Evolutionary conservation across 2,797 vertebrate genomes (phyloP), one percentile per base, ranked within the genome.

Genomic region (Tadarida brasiliensis): DNA sequence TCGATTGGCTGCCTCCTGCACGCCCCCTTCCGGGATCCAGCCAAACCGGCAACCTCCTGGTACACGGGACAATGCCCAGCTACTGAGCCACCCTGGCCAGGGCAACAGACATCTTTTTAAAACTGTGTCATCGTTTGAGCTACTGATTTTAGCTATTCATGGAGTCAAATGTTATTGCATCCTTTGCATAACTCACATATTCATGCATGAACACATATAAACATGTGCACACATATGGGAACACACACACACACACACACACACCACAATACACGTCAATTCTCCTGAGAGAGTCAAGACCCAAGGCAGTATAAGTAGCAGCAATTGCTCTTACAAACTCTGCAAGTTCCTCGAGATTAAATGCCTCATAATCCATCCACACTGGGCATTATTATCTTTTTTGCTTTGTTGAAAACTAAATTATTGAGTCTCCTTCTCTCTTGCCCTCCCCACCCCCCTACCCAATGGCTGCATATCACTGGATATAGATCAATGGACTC

Each of bases 321-420:
- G 51, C 28, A 56, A 28, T 67, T 74, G 24, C 49, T 77, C 61
- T 87, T 22, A 7, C 10, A 67, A 89, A 49, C 51, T 12, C 54
- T 67, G 26, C 30, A 90, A 81, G 8, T 86, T 83, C n/a, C 70
- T 78, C 11, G 47, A 95, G 67, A 92, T 87, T 54, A 54, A 94
- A 87, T 57, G 19, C 22, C n/a, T 51, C 80, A 20, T 82, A 82
- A 74, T 61, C 20, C 85, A 74, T 61, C 26, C 85, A 86, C 57
- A 56, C 11, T 19, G 35, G 47, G 39, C 63, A 17, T 91, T 73
- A 30, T 90, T 80, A 83, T 57, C 20, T 56, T 44, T 61, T 67
- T 84, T 78, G 14, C 81, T 90, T 83, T 92, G 22, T 87, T 83
- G 54, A 33, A 96, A 94, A 94, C 35, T 59, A 71, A 49, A 82